These are phyloP conservation scores for Oxystoma pomonae DNA, from an alignment of 2,888 invertebrate genomes.

Conservation along the genomic window DNA sequence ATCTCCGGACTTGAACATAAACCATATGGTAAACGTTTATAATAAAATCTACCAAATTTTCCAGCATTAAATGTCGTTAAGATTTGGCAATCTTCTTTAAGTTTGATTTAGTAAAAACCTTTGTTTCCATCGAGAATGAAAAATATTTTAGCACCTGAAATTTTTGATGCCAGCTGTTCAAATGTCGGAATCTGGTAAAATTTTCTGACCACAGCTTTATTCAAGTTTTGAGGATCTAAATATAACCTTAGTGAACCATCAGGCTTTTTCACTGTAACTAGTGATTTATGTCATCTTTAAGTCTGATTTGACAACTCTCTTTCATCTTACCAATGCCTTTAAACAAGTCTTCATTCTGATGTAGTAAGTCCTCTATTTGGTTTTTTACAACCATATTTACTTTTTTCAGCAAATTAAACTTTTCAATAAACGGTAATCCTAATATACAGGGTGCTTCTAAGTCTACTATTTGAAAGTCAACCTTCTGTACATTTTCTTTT, in stretches of 20 bases:
- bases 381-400: background rate
- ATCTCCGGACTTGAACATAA: conserved; percentile 15
- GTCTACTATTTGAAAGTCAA: background rate
- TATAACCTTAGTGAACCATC: conserved; percentile 24
- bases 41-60: conserved; percentile 22
- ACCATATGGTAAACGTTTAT: conserved; percentile 16
- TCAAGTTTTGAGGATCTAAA: conserved; percentile 26
- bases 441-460: background rate
- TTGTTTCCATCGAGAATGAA: conserved; percentile 20
- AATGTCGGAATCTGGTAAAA: conserved; percentile 15
- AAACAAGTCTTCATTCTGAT: background rate
- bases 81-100: conserved; percentile 22
- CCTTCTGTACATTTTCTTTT: background rate
- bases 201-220: conserved; percentile 20
- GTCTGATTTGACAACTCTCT: background rate
- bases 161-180: conserved; percentile 10
- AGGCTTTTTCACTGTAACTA: conserved; percentile 25
- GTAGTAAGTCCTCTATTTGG: background rate
- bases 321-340: background rate
- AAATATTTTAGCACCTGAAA: conserved; percentile 20
- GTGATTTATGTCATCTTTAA: conserved; percentile 11
- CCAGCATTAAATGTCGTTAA: conserved; percentile 24
- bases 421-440: background rate
- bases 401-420: background rate
- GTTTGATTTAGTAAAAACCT: conserved; percentile 20